A percentile compares a stretch with the other conserved stretches of the same genome.
These are phyloP conservation scores for Lycodopsis pacificus DNA, from an alignment of 2,797 vertebrate species.

Conservation along the genomic window DNA sequence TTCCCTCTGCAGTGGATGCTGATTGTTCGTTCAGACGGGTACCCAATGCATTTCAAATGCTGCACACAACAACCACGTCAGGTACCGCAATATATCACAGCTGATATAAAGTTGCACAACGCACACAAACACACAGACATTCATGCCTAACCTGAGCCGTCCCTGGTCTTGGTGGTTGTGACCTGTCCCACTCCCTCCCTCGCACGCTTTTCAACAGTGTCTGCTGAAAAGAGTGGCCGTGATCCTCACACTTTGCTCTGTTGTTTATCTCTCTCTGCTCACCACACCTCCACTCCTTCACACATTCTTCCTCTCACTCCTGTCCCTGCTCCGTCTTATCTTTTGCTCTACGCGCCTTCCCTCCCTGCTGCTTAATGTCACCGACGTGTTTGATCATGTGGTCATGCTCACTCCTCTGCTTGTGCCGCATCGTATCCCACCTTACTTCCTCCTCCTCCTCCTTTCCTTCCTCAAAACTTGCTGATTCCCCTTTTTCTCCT, in stretches of 20 bases:
- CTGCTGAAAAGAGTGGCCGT: constrained; percentile 75
- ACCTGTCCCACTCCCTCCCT: constrained; percentile 67
- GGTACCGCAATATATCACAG: constrained; percentile 17
- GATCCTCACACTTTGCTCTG: constrained; percentile 82
- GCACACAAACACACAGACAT: constrained; percentile 42
- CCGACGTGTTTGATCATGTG: constrained; percentile 37
- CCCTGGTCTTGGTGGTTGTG: constrained; percentile 68
- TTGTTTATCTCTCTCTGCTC: constrained; percentile 81
- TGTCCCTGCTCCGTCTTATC: constrained; percentile 56
- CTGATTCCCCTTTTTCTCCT: constrained; percentile 7
- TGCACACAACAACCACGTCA: constrained; percentile 35
- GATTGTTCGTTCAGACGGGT: constrained; percentile 53
- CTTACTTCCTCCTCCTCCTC: constrained; percentile 29
- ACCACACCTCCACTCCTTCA: constrained; percentile 68
- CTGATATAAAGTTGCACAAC: constrained; percentile 19
- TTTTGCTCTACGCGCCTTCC: constrained; percentile 45
- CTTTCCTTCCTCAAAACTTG: constrained; percentile 17
- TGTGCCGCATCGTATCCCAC: constrained; percentile 52
- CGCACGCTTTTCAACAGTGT: constrained; percentile 78
- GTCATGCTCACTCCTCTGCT: constrained; percentile 55
- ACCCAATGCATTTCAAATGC: constrained; percentile 67
- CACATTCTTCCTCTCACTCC: constrained; percentile 64
- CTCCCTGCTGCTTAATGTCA: constrained; percentile 50
- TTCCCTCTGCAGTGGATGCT: constrained; percentile 29
- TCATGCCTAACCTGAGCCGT: constrained; percentile 69